These are phyloP conservation scores for Drosophila nikananu DNA, from an alignment of 1,140 invertebrate genomes.

Conservation along the genomic window DNA sequence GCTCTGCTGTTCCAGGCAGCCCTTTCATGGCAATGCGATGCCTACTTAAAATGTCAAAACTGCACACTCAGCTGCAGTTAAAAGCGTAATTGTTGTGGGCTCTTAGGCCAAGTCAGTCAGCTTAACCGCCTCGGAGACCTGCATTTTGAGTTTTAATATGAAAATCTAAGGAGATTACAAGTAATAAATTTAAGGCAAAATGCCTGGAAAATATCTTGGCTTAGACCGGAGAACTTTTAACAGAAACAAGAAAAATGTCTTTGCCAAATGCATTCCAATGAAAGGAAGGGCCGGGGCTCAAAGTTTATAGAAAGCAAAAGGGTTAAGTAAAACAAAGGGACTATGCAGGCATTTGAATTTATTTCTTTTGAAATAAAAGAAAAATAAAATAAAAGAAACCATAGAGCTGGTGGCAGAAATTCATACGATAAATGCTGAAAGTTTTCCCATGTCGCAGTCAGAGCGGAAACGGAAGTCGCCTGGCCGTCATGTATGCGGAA, in stretches of 20 bases:
- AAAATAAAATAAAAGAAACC: conserved; percentile 24
- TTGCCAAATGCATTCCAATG: conserved; percentile 26
- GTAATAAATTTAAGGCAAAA: conserved; percentile 36
- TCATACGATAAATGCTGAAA: conserved; percentile 70
- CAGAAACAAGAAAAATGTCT: conserved; percentile 26
- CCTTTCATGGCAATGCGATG: conserved; percentile 42
- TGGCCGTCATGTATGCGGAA: conserved; percentile 67
- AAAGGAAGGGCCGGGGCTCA: not conserved
- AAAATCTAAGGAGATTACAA: conserved; percentile 18
- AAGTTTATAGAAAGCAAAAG: conserved; percentile 20
- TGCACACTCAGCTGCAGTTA: conserved; percentile 59
- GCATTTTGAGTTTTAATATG: conserved; percentile 34
- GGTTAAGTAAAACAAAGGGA: conserved; percentile 40
- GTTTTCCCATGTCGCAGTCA: conserved; percentile 72
- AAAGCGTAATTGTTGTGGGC: conserved; percentile 38
- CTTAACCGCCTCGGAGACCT: not conserved
- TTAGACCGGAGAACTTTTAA: conserved; percentile 3
- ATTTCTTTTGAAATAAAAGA: conserved; percentile 41
- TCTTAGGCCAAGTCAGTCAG: conserved; percentile 7
- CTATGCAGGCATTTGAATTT: conserved; percentile 61
- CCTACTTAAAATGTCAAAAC: conserved; percentile 69
- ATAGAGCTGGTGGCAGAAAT: conserved; percentile 44
- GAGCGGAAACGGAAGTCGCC: conserved; percentile 70
- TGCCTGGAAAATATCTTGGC: conserved; percentile 2
- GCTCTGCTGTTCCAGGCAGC: conserved; percentile 30